Percentiles rank a stretch among this genome's conserved stretches.
phyloP scores from a whole-genome alignment of 2,113 vertebrate genomes.

The Gopherus evgoodei region DNA sequence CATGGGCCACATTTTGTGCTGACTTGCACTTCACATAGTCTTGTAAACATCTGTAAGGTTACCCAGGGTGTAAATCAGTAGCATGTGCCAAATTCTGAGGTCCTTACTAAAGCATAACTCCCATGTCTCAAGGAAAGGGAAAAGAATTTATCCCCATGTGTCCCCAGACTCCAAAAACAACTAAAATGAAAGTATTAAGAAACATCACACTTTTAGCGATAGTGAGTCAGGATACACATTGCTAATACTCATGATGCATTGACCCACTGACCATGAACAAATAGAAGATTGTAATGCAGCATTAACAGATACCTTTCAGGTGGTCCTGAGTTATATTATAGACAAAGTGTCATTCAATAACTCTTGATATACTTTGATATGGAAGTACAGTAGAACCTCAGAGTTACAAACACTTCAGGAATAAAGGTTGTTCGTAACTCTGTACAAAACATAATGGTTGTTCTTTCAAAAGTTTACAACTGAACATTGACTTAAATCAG shows the following conservation, averaged over 20 bases:
- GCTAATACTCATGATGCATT: background rate
- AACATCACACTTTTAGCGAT: too few species aligned
- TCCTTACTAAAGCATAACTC: background rate
- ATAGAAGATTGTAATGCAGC: background rate
- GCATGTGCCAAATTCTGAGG: background rate
- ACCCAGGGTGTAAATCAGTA: accelerated
- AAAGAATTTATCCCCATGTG: background rate
- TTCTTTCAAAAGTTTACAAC: too few species aligned
- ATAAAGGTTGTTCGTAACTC: too few species aligned
- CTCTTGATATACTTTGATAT: background rate
- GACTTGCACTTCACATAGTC: background rate
- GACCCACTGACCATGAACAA: accelerated
- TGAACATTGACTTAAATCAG: too few species aligned
- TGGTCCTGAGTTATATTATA: background rate
- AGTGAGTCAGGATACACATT: background rate
- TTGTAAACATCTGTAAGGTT: background rate
- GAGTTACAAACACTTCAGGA: too few species aligned
- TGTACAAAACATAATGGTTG: too few species aligned
- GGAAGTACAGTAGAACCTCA: background rate
- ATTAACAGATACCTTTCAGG: background rate
- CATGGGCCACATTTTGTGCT: background rate
- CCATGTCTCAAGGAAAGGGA: background rate
- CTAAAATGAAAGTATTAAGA: background rate
- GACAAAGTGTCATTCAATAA: background rate
- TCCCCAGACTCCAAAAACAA: background rate